Conservation (phyloP, 1,140 invertebrate species). For the Philopotamus ludificatus region DNA sequence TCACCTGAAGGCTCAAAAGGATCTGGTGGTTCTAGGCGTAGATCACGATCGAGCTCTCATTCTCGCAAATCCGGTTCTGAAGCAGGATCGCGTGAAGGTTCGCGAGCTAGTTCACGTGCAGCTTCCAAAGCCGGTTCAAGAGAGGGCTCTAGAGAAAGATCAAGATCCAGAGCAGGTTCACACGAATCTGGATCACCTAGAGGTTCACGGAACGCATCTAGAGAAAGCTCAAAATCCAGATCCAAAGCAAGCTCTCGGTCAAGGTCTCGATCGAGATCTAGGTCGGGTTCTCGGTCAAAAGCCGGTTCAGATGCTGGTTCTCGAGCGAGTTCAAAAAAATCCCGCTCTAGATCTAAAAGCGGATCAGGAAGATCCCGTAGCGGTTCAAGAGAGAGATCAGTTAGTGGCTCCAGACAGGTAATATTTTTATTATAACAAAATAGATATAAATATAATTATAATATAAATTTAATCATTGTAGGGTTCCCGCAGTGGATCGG, state of each 20-base stretch:
- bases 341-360: conserved; percentile 46
- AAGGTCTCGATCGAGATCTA: conserved; percentile 45
- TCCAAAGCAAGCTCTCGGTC: conserved; percentile 43
- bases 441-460: not conserved
- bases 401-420: conserved; percentile 51
- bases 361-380: conserved; percentile 48
- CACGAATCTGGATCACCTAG: no score
- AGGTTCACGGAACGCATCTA: no score
- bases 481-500: conserved; percentile 36
- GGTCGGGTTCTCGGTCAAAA: conserved; percentile 43
- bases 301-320: conserved; percentile 35
- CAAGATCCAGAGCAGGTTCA: conserved; percentile 37
- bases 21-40: conserved; percentile 46
- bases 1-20: conserved; percentile 47
- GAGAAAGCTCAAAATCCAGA: conserved; percentile 36
- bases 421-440: not conserved
- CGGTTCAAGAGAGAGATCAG: conserved; percentile 47
- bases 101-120: conserved; percentile 37
- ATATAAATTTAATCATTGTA: conserved; percentile 4
- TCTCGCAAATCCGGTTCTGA: conserved; percentile 33
- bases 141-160: conserved; percentile 41
- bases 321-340: conserved; percentile 36
- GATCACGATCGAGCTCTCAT: conserved; percentile 44
- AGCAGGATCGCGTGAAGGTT: conserved; percentile 30
- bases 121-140: conserved; percentile 43